A percentile compares a stretch with the other conserved stretches of the same genome.
These are phyloP conservation scores for Spialia ferax DNA, from an alignment of 2,888 invertebrate species.

Conservation along the genomic window DNA sequence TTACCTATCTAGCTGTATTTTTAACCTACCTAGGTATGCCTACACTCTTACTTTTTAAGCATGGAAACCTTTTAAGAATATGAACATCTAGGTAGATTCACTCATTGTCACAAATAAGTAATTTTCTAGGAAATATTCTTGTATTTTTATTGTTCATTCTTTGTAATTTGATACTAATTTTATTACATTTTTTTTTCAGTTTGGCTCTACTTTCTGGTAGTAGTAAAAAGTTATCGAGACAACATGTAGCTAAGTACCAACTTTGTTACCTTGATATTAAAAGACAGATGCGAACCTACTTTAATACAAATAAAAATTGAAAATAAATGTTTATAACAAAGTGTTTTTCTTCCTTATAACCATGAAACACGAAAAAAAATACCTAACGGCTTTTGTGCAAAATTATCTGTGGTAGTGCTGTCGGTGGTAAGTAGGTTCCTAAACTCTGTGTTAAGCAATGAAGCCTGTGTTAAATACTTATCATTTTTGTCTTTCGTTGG, in stretches of 20 bases:
- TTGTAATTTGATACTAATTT: not conserved
- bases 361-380: too few species aligned
- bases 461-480: too few species aligned
- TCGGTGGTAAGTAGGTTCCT: too few species aligned
- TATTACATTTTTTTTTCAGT: constrained; percentile 52
- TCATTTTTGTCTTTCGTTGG: too few species aligned
- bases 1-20: too few species aligned
- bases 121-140: not conserved
- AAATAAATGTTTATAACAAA: not conserved
- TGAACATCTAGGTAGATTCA: not conserved
- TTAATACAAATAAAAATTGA: not conserved
- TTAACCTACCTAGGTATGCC: too few species aligned
- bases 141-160: not conserved
- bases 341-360: not conserved
- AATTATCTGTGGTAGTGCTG: too few species aligned
- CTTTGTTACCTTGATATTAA: not conserved
- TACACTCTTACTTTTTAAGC: too few species aligned
- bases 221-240: constrained; percentile 53
- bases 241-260: constrained; percentile 38
- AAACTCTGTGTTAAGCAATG: too few species aligned
- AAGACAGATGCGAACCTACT: not conserved
- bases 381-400: too few species aligned
- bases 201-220: constrained; percentile 52
- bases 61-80: too few species aligned
- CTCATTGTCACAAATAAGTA: not conserved